Conservation (phyloP, 2,888 invertebrate species). For the Netelia fuscicornis region DNA sequence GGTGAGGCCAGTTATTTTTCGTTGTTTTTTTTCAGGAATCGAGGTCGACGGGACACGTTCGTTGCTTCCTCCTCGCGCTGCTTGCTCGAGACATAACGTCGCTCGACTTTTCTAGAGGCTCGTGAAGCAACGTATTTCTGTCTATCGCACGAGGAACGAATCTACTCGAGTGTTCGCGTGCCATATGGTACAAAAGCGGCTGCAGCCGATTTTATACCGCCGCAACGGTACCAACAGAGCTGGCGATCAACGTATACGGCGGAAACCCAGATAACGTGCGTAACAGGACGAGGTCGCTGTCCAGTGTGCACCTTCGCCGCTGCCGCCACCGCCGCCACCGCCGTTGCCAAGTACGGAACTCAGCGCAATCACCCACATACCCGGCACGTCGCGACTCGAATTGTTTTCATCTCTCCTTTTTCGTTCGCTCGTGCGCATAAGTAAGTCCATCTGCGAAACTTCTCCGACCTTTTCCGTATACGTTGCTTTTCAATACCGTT, state of each 20-base stretch:
- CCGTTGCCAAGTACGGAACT: neutral
- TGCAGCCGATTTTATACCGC: neutral
- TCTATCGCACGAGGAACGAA: no score
- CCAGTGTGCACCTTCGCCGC: slow-evolving; percentile 57
- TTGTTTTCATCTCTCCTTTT: slow-evolving; percentile 49
- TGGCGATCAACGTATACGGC: slow-evolving; percentile 34
- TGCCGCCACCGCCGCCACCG: no score
- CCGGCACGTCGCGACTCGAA: slow-evolving; percentile 64
- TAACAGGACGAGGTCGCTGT: slow-evolving; percentile 62
- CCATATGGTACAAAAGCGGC: neutral
- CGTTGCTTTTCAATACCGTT: no score
- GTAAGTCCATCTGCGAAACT: neutral
- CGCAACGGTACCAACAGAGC: slow-evolving; percentile 22
- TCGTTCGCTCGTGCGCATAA: neutral
- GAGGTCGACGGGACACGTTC: no score
- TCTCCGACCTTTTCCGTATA: no score
- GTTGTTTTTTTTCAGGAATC: no score
- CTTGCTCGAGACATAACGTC: no score
- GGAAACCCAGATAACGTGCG: slow-evolving; percentile 62
- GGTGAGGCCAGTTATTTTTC: no score
- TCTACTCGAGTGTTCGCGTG: no score
- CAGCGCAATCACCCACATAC: slow-evolving; percentile 67
- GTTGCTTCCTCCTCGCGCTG: no score
- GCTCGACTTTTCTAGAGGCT: no score
- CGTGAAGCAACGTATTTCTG: no score